Evolutionary conservation across 1,140 invertebrate genomes (phyloP), one percentile per base, ranked within the genome.

Genomic region (Zophobas atratus): DNA sequence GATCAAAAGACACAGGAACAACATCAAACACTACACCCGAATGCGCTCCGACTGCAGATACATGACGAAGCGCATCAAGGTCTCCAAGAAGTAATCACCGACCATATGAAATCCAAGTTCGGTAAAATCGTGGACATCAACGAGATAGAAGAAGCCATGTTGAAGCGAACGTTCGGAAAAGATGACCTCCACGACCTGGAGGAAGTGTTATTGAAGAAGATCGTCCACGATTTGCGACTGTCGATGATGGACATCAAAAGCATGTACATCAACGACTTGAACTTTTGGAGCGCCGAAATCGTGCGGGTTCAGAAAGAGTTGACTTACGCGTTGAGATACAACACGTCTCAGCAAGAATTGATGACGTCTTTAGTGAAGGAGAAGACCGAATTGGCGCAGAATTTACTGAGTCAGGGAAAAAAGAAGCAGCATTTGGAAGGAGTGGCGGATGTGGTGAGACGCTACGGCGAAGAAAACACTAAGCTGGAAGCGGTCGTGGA

Each of bases 331-430:
- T 87, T 90, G 1, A 86, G 86, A 63, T 86, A 88, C 41, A 90
- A 91, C 77, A 90, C 90, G 0, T 87, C 90, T 70, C 90, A 89
- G 76, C 78, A 90, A n/a, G 90, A 89, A 79, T 85, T 92, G 5
- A 49, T 91, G 0, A 87, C 88, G 0, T 83, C 90, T 35, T 82
- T 92, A n/a, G 87, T 88, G 41, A 88, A 89, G 70, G 90, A 92
- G 80, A 88, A 89, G 75, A 83, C 85, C 1, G 86, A 89, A 51
- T 81, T 92, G 1, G 78, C 81, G 1, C 85, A 86, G 70, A 48
- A 89, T 5, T 72, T 89, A 5, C 83, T 88, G 8, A 70, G 80
- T 38, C 88, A 89, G 78, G 77, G 83, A 6, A 86, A 86, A 43
- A 87, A 86, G 77, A 82, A 81, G 67, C 81, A 82, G 33, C 85